These are phyloP conservation scores for Solen grandis DNA, from an alignment of 1,140 invertebrate genomes.

Conservation along the genomic window DNA sequence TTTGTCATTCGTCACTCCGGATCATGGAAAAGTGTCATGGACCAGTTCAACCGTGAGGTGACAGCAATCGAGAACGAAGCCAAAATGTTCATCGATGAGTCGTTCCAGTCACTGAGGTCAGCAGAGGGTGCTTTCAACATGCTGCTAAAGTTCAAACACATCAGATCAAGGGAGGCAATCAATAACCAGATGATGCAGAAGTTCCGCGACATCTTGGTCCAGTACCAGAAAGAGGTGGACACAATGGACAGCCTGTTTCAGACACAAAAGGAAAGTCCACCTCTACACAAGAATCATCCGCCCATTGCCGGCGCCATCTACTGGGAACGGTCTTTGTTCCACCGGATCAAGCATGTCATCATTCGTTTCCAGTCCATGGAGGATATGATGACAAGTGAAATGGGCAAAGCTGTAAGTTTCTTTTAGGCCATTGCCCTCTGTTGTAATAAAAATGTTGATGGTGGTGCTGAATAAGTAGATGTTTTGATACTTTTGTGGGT, in stretches of 20 bases:
- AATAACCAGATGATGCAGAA: constrained; percentile 88
- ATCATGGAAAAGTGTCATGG: constrained; percentile 89
- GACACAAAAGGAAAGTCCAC: constrained; percentile 86
- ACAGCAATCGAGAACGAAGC: constrained; percentile 89
- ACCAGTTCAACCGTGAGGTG: constrained; percentile 88
- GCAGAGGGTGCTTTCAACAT: constrained; percentile 90
- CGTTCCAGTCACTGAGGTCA: constrained; percentile 89
- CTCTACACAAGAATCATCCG: constrained; percentile 88
- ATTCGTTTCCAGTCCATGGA: constrained; percentile 88
- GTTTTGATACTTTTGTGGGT: too few species aligned
- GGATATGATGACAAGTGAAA: constrained; percentile 88
- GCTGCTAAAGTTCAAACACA: constrained; percentile 89
- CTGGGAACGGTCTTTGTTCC: constrained; percentile 90
- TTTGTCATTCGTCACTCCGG: constrained; percentile 81
- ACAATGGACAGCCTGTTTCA: constrained; percentile 82
- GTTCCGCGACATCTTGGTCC: constrained; percentile 91
- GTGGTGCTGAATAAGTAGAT: neutral
- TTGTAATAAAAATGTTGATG: neutral
- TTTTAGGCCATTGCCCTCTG: neutral
- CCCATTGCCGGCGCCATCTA: constrained; percentile 90
- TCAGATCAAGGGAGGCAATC: constrained; percentile 88
- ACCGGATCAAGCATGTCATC: constrained; percentile 89
- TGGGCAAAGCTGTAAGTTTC: constrained; percentile 83
- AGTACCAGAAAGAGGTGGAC: constrained; percentile 89
- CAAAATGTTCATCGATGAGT: constrained; percentile 91